These are phyloP conservation scores for Gasteruption jaculator DNA, from an alignment of 2,888 invertebrate species.

Conservation along the genomic window DNA sequence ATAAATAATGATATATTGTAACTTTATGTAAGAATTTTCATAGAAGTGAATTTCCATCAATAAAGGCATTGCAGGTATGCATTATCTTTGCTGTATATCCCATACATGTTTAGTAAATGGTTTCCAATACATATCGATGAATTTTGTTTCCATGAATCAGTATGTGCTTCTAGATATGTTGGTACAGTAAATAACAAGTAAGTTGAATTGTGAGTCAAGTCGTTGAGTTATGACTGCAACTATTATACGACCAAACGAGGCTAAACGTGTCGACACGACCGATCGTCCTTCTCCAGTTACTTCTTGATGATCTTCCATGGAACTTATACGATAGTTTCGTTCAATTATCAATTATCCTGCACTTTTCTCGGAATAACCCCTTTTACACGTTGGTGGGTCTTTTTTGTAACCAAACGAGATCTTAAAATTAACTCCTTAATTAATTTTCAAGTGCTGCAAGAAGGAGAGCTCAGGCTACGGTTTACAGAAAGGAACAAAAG, in stretches of 20 bases:
- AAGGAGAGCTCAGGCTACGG: conserved; percentile 1
- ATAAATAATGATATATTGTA: too few species aligned
- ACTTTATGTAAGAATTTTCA: too few species aligned
- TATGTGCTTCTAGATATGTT: conserved; percentile 7
- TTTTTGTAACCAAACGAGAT: not conserved
- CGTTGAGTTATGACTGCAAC: conserved; percentile 38
- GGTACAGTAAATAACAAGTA: too few species aligned
- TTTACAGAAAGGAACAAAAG: conserved; percentile 3
- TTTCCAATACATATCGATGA: too few species aligned
- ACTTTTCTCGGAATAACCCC: not conserved
- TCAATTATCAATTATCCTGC: too few species aligned
- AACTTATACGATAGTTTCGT: too few species aligned
- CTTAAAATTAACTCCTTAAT: not conserved
- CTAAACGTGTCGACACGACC: conserved; percentile 43
- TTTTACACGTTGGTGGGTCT: not conserved
- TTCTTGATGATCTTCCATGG: too few species aligned
- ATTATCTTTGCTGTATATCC: too few species aligned
- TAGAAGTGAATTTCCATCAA: too few species aligned
- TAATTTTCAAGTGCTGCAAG: too few species aligned
- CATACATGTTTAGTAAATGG: too few species aligned
- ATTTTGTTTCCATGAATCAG: conserved; percentile 34
- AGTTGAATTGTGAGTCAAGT: conserved; percentile 22
- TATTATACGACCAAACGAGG: conserved; percentile 44
- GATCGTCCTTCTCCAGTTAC: conserved; percentile 23
- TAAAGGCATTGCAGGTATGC: too few species aligned